phyloP scores from a whole-genome alignment of 2,113 vertebrate genomes.

The Hippocampus guttulatus region DNA sequence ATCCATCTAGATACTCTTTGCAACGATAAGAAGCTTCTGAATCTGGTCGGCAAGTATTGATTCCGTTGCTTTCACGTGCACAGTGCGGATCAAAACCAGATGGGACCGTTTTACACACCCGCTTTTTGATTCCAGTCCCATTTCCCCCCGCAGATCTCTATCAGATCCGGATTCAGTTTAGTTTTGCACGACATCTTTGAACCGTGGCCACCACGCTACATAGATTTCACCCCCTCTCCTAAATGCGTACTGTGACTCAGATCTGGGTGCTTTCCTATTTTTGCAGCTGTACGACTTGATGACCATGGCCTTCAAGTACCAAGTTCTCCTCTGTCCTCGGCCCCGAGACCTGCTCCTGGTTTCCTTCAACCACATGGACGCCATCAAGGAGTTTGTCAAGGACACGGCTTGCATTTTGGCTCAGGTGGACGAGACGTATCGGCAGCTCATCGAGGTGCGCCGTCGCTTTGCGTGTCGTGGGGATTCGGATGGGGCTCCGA shows the following conservation, averaged over 20 bases:
- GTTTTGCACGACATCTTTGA: background rate
- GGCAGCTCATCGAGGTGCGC: slow-evolving; percentile 79
- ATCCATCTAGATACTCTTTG: too few species aligned
- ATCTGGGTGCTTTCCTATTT: background rate
- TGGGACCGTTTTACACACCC: too few species aligned
- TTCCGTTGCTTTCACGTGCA: too few species aligned
- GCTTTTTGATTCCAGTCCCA: too few species aligned
- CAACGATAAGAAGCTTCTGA: too few species aligned
- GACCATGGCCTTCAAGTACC: slow-evolving; percentile 99
- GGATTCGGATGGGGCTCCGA: background rate
- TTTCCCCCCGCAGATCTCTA: background rate
- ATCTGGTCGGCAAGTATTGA: too few species aligned
- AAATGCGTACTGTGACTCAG: background rate
- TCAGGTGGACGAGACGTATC: slow-evolving; percentile 89
- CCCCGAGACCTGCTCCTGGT: slow-evolving; percentile 91
- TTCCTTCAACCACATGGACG: slow-evolving; percentile 95
- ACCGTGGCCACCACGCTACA: background rate
- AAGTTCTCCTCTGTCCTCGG: slow-evolving; percentile 89
- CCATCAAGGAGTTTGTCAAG: slow-evolving; percentile 88
- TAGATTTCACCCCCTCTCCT: background rate
- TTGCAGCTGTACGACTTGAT: slow-evolving; percentile 94
- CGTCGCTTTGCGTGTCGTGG: background rate
- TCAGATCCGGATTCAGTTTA: background rate
- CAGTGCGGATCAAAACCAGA: too few species aligned
- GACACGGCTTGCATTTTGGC: slow-evolving; percentile 83